Evolutionary conservation across 1,140 invertebrate species (phyloP), one percentile per base, ranked within the genome.

Genomic region (Brachionus calyciflorus): DNA sequence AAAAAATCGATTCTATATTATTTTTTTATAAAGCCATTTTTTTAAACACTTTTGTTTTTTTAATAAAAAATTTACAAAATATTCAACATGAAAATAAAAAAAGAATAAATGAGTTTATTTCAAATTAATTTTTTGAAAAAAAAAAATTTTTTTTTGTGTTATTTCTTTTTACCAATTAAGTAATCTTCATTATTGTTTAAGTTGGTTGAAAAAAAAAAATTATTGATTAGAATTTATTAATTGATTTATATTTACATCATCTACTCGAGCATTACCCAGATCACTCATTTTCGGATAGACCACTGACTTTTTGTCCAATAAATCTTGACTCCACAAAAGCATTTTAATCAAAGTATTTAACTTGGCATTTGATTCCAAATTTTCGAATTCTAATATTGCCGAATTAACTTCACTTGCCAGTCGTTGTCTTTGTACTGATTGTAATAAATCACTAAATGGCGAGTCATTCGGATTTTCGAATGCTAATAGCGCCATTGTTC

Each of bases 361-460:
- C 82, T 94, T 91, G 1, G 89, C 88, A 10, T 92, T 92, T 53
- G 91, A 91, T 21, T 93, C 93, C 83, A 91, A 90, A 81, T 95
- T 91, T 83, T 96, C 92, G 84, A 91, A 91, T 81, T 93, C 92
- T 26, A 98, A 86, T 80, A 98, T 96, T 2, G 94, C 93, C 77
- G 94, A 92, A 87, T 98, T 98, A 6, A 98, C 86, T 87, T 98
- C 94, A 87, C 93, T 95, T 12, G 95, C 94, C 81, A 98, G 93
- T 92, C 94, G 81, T 68, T 76, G 93, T 80, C 93, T 88, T 82
- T 96, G 93, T 30, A 92, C 91, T 4, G 91, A 90, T 80, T 93
- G 90, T n/a, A 99, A 85, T 14, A 99, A 86, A 84, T 98, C 94
- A 46, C 93, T 91, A 86, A 97, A 98, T 0, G 96, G 96, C 78